phyloP scores from a whole-genome alignment of 2,888 invertebrate genomes.

The Ormyrus pomaceus region DNA sequence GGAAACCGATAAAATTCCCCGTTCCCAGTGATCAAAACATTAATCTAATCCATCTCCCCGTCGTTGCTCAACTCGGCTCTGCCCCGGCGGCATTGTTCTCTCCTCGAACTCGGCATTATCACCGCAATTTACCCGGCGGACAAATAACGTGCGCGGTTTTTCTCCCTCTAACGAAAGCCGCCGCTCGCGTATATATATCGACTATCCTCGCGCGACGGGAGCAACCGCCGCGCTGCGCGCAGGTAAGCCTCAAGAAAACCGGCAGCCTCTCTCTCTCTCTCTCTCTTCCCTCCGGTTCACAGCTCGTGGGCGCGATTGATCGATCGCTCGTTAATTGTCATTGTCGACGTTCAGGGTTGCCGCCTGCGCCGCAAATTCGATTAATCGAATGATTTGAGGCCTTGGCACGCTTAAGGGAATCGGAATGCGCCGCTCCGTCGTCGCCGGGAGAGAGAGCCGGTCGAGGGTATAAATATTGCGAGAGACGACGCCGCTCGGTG shows the following conservation, averaged over 20 bases:
- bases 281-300: background rate
- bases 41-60: conserved; percentile 13
- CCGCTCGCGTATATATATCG: too few relatives aligned
- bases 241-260: too few relatives aligned
- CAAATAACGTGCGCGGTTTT: background rate
- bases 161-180: too few relatives aligned
- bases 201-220: too few relatives aligned
- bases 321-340: conserved; percentile 65
- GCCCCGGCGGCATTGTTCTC: conserved; percentile 23
- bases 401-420: conserved; percentile 50
- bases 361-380: conserved; percentile 61
- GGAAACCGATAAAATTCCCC: conserved; percentile 22
- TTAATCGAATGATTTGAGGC: conserved; percentile 65
- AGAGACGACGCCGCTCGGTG: background rate
- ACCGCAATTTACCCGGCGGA: conserved; percentile 19
- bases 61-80: conserved; percentile 32
- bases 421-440: conserved; percentile 30
- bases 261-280: conserved; percentile 17
- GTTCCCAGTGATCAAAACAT: conserved; percentile 28
- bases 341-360: conserved; percentile 63
- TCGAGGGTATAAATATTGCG: conserved; percentile 33
- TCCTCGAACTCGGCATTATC: conserved; percentile 6
- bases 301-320: conserved; percentile 63
- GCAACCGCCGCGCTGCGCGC: too few relatives aligned
- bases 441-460: background rate